Percentiles rank a stretch among this genome's conserved stretches.
Conservation (phyloP, 1,140 invertebrate genomes). For the Carposina sasakii region DNA sequence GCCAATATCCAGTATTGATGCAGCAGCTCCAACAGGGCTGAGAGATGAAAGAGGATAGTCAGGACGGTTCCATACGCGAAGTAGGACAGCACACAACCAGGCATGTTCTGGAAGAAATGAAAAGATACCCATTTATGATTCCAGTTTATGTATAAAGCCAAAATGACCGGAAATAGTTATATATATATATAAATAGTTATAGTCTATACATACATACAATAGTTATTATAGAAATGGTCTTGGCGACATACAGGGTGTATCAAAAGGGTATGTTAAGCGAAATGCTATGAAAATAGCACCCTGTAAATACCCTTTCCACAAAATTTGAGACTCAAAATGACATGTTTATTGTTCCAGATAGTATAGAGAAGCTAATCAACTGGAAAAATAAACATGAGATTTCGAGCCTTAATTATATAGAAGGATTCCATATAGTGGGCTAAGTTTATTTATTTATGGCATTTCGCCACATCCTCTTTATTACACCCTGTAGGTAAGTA, state of each 20-base stretch:
- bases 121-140: background rate
- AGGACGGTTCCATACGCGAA: slow-evolving; percentile 20
- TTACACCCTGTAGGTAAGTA: background rate
- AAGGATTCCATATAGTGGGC: background rate
- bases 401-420: background rate
- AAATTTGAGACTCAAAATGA: no score
- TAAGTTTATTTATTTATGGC: background rate
- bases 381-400: no score
- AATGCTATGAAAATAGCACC: background rate
- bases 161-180: background rate
- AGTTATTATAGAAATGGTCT: background rate
- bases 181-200: background rate
- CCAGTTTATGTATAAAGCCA: background rate
- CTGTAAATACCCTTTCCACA: no score
- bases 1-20: slow-evolving; percentile 11
- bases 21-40: slow-evolving; percentile 17
- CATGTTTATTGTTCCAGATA: no score
- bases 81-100: slow-evolving; percentile 20
- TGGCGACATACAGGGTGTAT: background rate
- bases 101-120: slow-evolving; percentile 21
- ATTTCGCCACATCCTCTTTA: background rate
- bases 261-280: background rate
- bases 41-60: slow-evolving; percentile 15
- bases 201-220: background rate
- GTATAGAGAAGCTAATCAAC: no score